Evolutionary conservation across 2,113 vertebrate genomes (phyloP), one percentile per base, ranked within the genome.

Genomic region (Poeciliopsis turrubarensis): DNA sequence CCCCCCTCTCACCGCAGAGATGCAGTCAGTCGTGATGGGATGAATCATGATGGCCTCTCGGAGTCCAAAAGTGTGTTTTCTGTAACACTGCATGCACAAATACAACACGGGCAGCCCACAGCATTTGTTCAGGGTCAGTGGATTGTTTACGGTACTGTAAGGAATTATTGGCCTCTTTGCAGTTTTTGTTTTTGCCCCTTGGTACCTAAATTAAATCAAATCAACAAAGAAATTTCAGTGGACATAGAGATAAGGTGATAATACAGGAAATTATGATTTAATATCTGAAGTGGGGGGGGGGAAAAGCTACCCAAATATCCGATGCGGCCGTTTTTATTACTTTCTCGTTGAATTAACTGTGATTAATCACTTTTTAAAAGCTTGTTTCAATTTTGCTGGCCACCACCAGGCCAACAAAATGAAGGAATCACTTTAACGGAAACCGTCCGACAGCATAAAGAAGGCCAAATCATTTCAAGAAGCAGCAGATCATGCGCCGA

Each of bases 1-100:
- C 3, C 12, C 3, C 12, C 39, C 75, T 79, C 78, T 75, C 37
- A 71, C 87, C 87, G 80, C 51, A 70, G 86, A 82, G 70, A 82
- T 86, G 82, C 68, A 78, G 84, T 75, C 73, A 78, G 85, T 68
- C 73, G 80, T 82, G 89, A 90, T 79, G 75, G 82, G 77, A 86
- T 80, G 86, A 92, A 85, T 89, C 88, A 79, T 70, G 77, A 87
- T 26, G 19, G 54, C 74, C 76, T 82, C 77, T 86, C 77, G 62
- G 66, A 77, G 68, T 77, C 72, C 65, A 85, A 89, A 79, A 70
- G 75, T 80, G 61, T 82, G 72, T 84, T 79, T 75, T 71, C 64
- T 61, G 51, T 68, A 57, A 76, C 51, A 64, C 22, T 39, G 37
- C 27, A 63, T 66, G 77, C 62, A 60, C 65, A 82, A 27, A 67